A percentile compares a stretch with the other conserved stretches of the same genome.
These are phyloP conservation scores for Gephyroberyx darwinii DNA, from an alignment of 2,797 vertebrate genomes.

Conservation along the genomic window DNA sequence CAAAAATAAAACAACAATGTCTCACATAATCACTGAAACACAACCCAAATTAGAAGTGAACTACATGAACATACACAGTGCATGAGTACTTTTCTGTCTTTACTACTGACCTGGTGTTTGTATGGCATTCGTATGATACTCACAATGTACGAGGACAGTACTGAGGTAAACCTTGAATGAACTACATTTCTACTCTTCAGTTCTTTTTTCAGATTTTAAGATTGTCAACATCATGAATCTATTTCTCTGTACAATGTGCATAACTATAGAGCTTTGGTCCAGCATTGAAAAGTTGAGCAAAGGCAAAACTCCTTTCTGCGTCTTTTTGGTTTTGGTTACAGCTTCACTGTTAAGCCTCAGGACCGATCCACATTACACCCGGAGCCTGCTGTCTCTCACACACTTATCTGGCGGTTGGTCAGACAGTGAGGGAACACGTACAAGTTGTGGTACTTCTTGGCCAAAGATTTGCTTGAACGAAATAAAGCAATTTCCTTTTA, in stretches of 20 bases:
- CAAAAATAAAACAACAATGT: slow-evolving; percentile 78
- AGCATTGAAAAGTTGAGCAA: slow-evolving; percentile 93
- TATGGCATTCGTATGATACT: slow-evolving; percentile 74
- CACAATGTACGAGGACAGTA: slow-evolving; percentile 87
- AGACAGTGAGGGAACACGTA: slow-evolving; percentile 26
- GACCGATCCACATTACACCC: slow-evolving; percentile 76
- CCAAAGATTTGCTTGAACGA: slow-evolving; percentile 33
- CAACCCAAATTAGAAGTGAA: slow-evolving; percentile 76
- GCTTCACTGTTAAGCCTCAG: slow-evolving; percentile 89
- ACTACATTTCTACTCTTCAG: slow-evolving; percentile 83
- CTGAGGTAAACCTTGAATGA: slow-evolving; percentile 92
- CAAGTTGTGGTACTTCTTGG: slow-evolving; percentile 39
- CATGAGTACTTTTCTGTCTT: slow-evolving; percentile 64
- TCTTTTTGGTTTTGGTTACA: slow-evolving; percentile 89
- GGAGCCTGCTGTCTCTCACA: slow-evolving; percentile 47
- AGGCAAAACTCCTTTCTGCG: slow-evolving; percentile 82
- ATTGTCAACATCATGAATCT: slow-evolving; percentile 99
- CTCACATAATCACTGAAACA: slow-evolving; percentile 83
- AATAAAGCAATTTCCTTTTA: slow-evolving; percentile 7
- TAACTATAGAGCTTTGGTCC: slow-evolving; percentile 99
- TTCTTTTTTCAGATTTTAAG: slow-evolving; percentile 89
- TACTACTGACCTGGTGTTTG: slow-evolving; percentile 62
- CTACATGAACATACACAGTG: slow-evolving; percentile 83
- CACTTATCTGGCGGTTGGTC: slow-evolving; percentile 29
- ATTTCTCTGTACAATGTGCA: slow-evolving; percentile 99